These are phyloP conservation scores for Euplagia quadripunctaria DNA, from an alignment of 2,888 invertebrate species.

Conservation along the genomic window DNA sequence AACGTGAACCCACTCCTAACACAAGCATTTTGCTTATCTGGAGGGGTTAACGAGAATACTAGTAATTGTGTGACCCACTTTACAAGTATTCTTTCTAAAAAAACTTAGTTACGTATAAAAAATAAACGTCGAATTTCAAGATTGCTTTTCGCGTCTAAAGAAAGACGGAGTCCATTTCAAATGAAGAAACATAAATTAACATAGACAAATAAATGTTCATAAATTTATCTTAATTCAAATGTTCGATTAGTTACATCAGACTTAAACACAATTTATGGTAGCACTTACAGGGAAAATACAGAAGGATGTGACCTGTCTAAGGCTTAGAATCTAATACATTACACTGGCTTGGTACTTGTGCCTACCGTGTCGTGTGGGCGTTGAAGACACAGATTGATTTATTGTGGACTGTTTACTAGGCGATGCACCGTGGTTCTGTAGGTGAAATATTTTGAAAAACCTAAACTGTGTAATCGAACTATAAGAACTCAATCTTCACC, in stretches of 20 bases:
- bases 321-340: slow-evolving; percentile 25
- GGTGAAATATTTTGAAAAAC: not conserved
- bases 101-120: not conserved
- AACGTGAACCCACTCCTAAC: not conserved
- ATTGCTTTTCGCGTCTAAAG: not conserved
- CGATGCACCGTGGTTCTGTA: not conserved
- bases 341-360: slow-evolving; percentile 23
- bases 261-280: slow-evolving; percentile 42
- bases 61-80: not conserved
- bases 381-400: slow-evolving; percentile 49
- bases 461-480: not conserved
- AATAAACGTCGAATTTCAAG: not conserved
- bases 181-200: not conserved
- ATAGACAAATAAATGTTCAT: slow-evolving; percentile 2
- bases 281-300: slow-evolving; percentile 16
- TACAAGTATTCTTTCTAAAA: not conserved
- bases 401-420: slow-evolving; percentile 45
- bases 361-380: slow-evolving; percentile 43
- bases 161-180: not conserved
- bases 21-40: not conserved
- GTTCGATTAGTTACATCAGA: slow-evolving; percentile 28
- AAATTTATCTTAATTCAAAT: slow-evolving; percentile 19
- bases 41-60: not conserved
- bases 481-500: not conserved
- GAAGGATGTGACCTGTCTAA: slow-evolving; percentile 46